Evolutionary conservation across 1,140 invertebrate species (phyloP), one percentile per base, ranked within the genome.

Genomic region (Psix sp.): DNA sequence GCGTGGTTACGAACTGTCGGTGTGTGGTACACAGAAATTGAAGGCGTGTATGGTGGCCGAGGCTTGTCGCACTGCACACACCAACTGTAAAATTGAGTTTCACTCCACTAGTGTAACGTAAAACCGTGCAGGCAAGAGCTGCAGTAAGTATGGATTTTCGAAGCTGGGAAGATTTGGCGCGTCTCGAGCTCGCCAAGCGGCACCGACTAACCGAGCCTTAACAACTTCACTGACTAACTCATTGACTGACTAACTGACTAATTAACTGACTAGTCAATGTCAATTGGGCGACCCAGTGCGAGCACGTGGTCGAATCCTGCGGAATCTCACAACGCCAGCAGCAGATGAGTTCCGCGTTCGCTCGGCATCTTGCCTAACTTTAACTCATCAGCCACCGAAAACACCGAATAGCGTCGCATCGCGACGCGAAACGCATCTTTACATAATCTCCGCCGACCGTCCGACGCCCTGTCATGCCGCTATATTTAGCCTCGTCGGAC

Each of bases 21-120:
- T 9, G 21, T 24, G 21, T 24, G 9, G 9, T 5, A 24, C 4
- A 24, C 21, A 5, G 21, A 24, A 9, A 5, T 24, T 24, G 21
- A 24, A 24, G 4, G 21, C 9, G 21, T 24, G 9, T 24, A 24
- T 24, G n/a, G n/a, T n/a, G n/a, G n/a, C 21, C 9, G 9, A 24
- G 7, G 7, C 2, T 29, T 29, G 26, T 2, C 26, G n/a, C 26
- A 78, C 77, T 77, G 70, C 79, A 78, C 79, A 21, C 35, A 49
- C 13, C 29, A 33, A 16, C 39, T 10, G n/a, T 3, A 73, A 74
- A 80, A 79, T 66, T 17, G 31, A 40, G 49, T 20, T 52, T 36
- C 31, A 39, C 36, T 52, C 17, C 14, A 13, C 4, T 10, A 39
- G 10, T 51, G 31, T 7, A 20, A 24, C 38, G 36, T 15, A 29